Percentiles rank a stretch among this genome's conserved stretches.
These are phyloP conservation scores for Rhynchopsitta pachyrhyncha DNA, from an alignment of 2,113 vertebrate species.

Conservation along the genomic window DNA sequence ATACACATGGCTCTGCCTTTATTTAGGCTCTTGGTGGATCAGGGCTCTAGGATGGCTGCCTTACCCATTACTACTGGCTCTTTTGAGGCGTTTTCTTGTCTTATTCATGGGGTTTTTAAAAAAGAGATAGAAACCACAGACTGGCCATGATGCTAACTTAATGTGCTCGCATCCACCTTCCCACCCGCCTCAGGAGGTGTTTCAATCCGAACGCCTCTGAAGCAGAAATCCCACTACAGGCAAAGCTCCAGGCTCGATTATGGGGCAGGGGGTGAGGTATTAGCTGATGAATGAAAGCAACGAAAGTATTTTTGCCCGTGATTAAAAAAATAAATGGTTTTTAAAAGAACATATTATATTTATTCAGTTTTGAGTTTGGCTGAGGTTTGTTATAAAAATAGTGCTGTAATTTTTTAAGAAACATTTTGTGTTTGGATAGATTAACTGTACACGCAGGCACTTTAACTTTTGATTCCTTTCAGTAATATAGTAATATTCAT, in stretches of 20 bases:
- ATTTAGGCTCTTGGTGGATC: background rate
- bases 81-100: background rate
- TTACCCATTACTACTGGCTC: background rate
- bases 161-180: background rate
- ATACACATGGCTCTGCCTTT: background rate
- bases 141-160: background rate
- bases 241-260: background rate
- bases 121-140: background rate
- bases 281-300: slow-evolving; percentile 53
- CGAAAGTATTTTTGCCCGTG: slow-evolving; percentile 11
- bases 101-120: background rate
- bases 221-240: background rate
- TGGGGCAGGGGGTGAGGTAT: background rate
- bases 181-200: background rate
- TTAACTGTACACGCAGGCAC: slow-evolving; percentile 68
- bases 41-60: background rate
- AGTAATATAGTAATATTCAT: slow-evolving; percentile 50
- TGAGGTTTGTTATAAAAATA: slow-evolving; percentile 68
- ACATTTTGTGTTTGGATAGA: slow-evolving; percentile 70
- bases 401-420: slow-evolving; percentile 58
- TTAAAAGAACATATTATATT: slow-evolving; percentile 53
- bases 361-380: slow-evolving; percentile 57
- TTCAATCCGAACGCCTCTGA: rapidly evolving
- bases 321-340: slow-evolving; percentile 35
- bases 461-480: slow-evolving; percentile 69